Base-by-base conservation (phyloP, 2,113 vertebrate genomes). In the Bungarus multicinctus region DNA sequence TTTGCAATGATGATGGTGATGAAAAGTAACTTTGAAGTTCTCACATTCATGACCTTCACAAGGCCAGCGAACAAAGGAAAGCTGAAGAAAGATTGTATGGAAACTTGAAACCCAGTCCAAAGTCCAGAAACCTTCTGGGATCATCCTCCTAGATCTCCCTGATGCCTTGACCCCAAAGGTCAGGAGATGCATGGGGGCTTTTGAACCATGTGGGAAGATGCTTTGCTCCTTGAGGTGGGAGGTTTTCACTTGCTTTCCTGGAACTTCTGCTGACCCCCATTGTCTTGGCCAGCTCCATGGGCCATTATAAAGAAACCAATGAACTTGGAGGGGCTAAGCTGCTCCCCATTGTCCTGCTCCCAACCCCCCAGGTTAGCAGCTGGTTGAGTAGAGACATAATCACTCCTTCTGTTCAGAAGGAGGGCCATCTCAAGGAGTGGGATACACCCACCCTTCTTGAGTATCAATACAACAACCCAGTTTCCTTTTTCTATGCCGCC, bases 311-410 rank as follows among this genome's bases (percentile, higher is more conserved):
- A 87, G 74, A 91, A 89, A 23, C 45, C 43, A 43, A 87, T 39
- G 53, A 89, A 89, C 54, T 89, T 60, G 43, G 30, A 54, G 86
- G 60, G 27, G 14, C 43, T 22, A 87, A 92, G 74, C 93, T 45
- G 88, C 45, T 30, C 7, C 3, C 43, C 0, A 0, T 86, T 39
- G 58, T 27, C 25, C 69, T 5, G 85, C 87, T 90, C 2, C 7
- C 47, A 9, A 57, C 91, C 93, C 1, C 9, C 7, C 81, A 93
- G 86, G 91, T 94, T 90, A 34, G 96, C 97, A 97, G 97, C 97
- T 97, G 97, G 96, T 3, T 94, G 0, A 57, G 95, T 91, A 94
- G 95, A 81, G 92, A 95, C 94, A 0, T 97, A 97, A 97, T 97
- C 97, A 96, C 94, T 89, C 93, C 95, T 92, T 86, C 92, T 94